Evolutionary conservation across 2,113 vertebrate genomes (phyloP), one percentile per base, ranked within the genome.

Genomic region (Rattus rattus): DNA sequence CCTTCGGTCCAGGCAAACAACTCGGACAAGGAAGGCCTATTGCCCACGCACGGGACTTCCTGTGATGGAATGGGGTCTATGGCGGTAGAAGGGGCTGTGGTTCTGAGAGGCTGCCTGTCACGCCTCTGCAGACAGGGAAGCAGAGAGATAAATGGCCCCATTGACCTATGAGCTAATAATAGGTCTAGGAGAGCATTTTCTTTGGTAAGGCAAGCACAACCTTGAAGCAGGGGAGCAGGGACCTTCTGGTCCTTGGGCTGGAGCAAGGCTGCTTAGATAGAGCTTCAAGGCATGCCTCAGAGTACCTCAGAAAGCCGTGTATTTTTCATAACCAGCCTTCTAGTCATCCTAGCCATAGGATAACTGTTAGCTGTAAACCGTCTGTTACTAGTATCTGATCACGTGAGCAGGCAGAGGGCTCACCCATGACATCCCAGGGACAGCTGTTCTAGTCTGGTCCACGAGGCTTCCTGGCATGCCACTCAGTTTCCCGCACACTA

Each of bases 41-140:
- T 20, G 73, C 43, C 11, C 3, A 24, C 7, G 12, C 7, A 5
- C n/a, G 14, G 61, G 61, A 16, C n/a, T 17, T 67, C 30, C 30
- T 43, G 4, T 7, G 59, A 33, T 2, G 6, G 85, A 7, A 1
- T 12, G 8, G n/a, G 20, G 0, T 16, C 30, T 2, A 13, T 47
- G 84, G 61, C 43, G 39, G 39, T n/a, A 63, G 59, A 63, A 8
- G 81, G 26, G 56, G 12, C n/a, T 5, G 24, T 28, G 28, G 61
- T 30, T 49, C 1, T 33, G 9, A 33, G 28, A 86, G 43, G 63
- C 83, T 86, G 28, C 63, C 63, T 86, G 30, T 69, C 63, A 52
- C 17, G 69, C 36, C 30, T 33, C 28, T 36, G 43, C 11, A 87
- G 63, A 87, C 30, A 19, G 36, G 43, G 63, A 52, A 69, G 84